These are phyloP conservation scores for Pampus argenteus DNA, from an alignment of 2,797 vertebrate genomes.

Conservation along the genomic window DNA sequence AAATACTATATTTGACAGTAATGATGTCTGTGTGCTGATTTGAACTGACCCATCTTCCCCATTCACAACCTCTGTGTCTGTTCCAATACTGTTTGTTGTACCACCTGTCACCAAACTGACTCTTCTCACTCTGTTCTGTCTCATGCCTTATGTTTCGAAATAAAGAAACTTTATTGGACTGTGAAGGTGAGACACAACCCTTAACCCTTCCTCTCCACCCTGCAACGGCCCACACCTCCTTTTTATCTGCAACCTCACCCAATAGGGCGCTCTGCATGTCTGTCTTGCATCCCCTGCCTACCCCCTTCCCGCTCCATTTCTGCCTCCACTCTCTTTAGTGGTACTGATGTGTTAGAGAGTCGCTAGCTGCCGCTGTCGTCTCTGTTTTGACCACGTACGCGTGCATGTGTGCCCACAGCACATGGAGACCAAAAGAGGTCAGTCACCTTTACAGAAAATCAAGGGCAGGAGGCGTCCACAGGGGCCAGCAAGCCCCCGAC, in stretches of 20 bases:
- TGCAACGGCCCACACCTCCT: slow-evolving; percentile 61
- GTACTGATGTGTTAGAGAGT: slow-evolving; percentile 49
- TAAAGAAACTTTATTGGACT: slow-evolving; percentile 87
- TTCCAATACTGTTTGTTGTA: slow-evolving; percentile 68
- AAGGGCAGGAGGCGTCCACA: slow-evolving; percentile 77
- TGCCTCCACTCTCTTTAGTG: slow-evolving; percentile 57
- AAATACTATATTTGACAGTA: not conserved
- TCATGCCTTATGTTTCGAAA: slow-evolving; percentile 79
- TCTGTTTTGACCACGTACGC: slow-evolving; percentile 29
- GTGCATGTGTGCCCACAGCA: slow-evolving; percentile 66
- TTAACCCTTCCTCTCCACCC: slow-evolving; percentile 73
- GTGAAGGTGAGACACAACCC: slow-evolving; percentile 83
- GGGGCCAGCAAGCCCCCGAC: slow-evolving; percentile 47
- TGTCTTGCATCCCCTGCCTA: slow-evolving; percentile 77
- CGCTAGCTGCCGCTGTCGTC: not conserved
- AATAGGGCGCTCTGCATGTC: slow-evolving; percentile 82
- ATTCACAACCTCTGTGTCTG: slow-evolving; percentile 64
- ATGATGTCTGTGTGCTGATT: slow-evolving; percentile 39
- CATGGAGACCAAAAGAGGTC: slow-evolving; percentile 94
- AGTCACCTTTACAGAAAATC: slow-evolving; percentile 94
- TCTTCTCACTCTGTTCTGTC: slow-evolving; percentile 85
- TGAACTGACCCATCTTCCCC: slow-evolving; percentile 53
- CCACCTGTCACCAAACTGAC: slow-evolving; percentile 76
- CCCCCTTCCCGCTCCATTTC: slow-evolving; percentile 29
- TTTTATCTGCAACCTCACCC: slow-evolving; percentile 75